A percentile compares a stretch with the other conserved stretches of the same genome.
These are phyloP conservation scores for Eulemur coronatus DNA, from an alignment of 2,797 vertebrate genomes.

Conservation along the genomic window DNA sequence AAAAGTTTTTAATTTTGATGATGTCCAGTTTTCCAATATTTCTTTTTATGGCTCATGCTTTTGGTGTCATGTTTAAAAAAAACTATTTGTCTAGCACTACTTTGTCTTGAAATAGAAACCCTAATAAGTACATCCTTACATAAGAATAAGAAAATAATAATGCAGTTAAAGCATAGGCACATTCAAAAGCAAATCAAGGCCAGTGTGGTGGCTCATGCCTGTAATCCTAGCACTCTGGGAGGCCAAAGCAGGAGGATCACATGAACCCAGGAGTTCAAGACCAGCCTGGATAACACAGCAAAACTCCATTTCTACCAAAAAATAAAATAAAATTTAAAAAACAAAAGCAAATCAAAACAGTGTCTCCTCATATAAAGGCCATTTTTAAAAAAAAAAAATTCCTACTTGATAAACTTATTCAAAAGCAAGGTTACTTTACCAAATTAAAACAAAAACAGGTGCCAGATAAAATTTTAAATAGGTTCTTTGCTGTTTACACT, in stretches of 20 bases:
- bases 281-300: too few relatives aligned
- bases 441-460: constrained; percentile 7
- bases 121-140: not conserved
- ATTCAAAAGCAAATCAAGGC: not conserved
- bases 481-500: not conserved
- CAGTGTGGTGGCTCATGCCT: too few relatives aligned
- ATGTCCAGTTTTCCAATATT: not conserved
- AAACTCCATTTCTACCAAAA: too few relatives aligned
- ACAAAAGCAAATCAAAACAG: too few relatives aligned
- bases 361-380: not conserved
- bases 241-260: too few relatives aligned
- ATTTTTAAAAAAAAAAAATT: not conserved
- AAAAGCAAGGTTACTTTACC: not conserved
- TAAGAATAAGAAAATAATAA: not conserved
- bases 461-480: not conserved
- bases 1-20: not conserved
- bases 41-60: not conserved
- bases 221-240: too few relatives aligned
- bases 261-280: too few relatives aligned
- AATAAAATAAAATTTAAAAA: too few relatives aligned
- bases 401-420: not conserved
- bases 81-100: not conserved
- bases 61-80: not conserved
- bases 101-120: not conserved
- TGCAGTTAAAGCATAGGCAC: not conserved